Evolutionary conservation across 2,888 invertebrate genomes (phyloP), one percentile per base, ranked within the genome.

Genomic region (Ennomos erosarius): DNA sequence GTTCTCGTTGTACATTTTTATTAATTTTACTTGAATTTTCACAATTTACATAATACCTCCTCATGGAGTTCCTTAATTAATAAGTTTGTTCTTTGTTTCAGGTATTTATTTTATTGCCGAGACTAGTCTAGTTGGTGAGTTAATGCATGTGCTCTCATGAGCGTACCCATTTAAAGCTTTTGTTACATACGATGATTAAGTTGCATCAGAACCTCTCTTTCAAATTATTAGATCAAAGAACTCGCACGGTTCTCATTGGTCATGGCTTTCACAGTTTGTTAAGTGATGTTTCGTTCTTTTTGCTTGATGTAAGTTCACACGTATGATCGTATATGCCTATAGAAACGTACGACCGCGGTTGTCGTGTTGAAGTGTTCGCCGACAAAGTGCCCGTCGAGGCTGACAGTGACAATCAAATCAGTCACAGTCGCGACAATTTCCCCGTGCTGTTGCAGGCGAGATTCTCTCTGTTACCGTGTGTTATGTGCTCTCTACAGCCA

Each of bases 351-450:
- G 43, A 34, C 47, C 50, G 51, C 59, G 51, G 62, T 52, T 43
- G 48, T 46, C 59, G 59, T 62, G 64, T 59, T 63, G 59, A 60
- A 51, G 51, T 46, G 60, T 67, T 61, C 61, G 78, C 81, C 85
- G 84, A 86, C 88, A 87, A 88, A 87, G 87, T 78, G 79, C 78
- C 80, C 79, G 82, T 80, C 79, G 77, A 74, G 71, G 70, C 75
- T 75, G 76, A 87, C 88, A 85, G 85, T 75, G 76, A 87, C 88
- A 85, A 85, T 88, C 82, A 81, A 84, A 87, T 88, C 83, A 81
- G 80, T 75, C 78, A 88, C 83, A 81, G 79, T 75, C 78, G 78
- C 79, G 83, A 84, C 85, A 82, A 82, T 84, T 84, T 85, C 84
- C 62, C 58, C 50, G 54, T 54, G 55, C 59, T 38, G 40, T 53